A percentile compares a stretch with the other conserved stretches of the same genome.
These are phyloP conservation scores for Anguilla megastoma DNA, from an alignment of 2,797 vertebrate genomes.

Conservation along the genomic window DNA sequence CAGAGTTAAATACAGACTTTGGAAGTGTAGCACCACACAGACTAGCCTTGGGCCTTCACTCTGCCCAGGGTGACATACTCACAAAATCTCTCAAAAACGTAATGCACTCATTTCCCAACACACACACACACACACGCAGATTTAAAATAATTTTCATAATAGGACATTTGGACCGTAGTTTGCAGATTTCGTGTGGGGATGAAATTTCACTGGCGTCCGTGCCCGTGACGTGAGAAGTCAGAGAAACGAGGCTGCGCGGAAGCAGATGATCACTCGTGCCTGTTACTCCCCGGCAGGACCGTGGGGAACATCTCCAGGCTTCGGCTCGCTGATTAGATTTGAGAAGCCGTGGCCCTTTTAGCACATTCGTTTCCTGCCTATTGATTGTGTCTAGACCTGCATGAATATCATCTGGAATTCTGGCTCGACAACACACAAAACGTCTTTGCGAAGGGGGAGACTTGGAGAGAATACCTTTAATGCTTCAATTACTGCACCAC, in stretches of 20 bases:
- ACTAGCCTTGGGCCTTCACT: not conserved
- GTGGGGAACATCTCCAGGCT: slow-evolving; percentile 18
- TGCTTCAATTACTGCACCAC: not conserved
- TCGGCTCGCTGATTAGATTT: slow-evolving; percentile 31
- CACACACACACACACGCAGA: not conserved
- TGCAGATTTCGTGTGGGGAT: not conserved
- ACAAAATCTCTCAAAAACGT: not conserved
- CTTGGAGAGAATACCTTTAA: slow-evolving; percentile 29
- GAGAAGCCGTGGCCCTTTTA: slow-evolving; percentile 28
- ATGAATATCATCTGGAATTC: slow-evolving; percentile 27
- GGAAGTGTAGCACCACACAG: not conserved
- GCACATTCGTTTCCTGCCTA: slow-evolving; percentile 28
- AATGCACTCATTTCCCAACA: not conserved
- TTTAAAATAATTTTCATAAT: not conserved
- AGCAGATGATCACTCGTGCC: not conserved
- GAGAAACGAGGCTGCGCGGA: not conserved
- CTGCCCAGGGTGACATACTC: not conserved
- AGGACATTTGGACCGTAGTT: not conserved
- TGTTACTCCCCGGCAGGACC: not conserved
- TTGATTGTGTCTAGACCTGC: slow-evolving; percentile 34
- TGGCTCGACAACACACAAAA: slow-evolving; percentile 4
- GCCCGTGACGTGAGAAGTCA: not conserved
- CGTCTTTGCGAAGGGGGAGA: not conserved
- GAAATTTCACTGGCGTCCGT: slow-evolving; percentile 19
- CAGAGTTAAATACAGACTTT: not conserved